A percentile compares a stretch with the other conserved stretches of the same genome.
Conservation (phyloP, 2,888 invertebrate species). For the Cephus rjabovi region DNA sequence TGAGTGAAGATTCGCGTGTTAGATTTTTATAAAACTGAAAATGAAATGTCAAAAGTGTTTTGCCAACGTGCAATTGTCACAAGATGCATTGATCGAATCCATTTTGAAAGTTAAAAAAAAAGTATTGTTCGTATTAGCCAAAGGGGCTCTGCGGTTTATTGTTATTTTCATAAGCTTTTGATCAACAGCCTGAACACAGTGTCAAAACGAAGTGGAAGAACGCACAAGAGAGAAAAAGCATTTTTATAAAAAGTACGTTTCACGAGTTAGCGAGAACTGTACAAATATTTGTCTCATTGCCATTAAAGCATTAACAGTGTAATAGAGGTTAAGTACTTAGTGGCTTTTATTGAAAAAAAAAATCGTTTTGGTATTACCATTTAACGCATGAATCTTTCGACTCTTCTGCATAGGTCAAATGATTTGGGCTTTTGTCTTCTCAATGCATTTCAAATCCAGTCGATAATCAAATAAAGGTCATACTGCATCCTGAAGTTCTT, state of each 20-base stretch:
- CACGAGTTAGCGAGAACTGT: no score
- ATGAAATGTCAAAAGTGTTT: not conserved
- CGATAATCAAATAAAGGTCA: not conserved
- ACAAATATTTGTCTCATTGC: not conserved
- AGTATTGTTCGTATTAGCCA: no score
- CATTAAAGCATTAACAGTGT: not conserved
- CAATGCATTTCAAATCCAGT: not conserved
- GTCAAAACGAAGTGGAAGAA: not conserved
- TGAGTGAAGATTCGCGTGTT: no score
- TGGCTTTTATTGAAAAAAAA: not conserved
- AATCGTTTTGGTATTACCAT: not conserved
- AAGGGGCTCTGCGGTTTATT: no score
- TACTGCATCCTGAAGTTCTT: not conserved
- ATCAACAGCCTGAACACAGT: not conserved
- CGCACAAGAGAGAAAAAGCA: not conserved
- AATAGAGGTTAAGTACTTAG: not conserved
- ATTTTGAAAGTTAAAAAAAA: not conserved
- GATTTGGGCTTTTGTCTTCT: not conserved
- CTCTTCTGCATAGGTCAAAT: not conserved
- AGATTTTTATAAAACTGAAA: not conserved
- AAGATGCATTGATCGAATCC: not conserved
- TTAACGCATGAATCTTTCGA: not conserved
- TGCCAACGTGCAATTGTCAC: not conserved
- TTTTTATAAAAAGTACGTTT: not conserved
- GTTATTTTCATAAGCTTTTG: not conserved